Evolutionary conservation across 2,888 invertebrate genomes (phyloP).

Genomic region (Caenorhabditis afra): DNA sequence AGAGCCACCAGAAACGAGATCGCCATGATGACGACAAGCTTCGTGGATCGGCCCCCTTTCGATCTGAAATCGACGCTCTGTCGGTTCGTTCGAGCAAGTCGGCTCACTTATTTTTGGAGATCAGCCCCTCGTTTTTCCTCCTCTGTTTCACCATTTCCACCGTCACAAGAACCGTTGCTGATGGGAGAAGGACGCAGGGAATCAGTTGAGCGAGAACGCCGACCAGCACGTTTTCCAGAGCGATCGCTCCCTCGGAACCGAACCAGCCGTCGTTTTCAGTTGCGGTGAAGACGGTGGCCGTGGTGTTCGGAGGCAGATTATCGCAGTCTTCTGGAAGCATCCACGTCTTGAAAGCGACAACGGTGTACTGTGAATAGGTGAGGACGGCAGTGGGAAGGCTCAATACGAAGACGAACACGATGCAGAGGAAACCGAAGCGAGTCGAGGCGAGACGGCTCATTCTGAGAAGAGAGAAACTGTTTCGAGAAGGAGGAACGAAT

Average conservation of each 20-base stretch:
- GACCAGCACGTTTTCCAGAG: too few species aligned
- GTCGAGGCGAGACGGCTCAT: background rate
- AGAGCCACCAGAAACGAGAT: background rate
- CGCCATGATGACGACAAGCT: constrained; percentile 1
- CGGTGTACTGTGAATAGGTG: background rate
- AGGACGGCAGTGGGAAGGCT: background rate
- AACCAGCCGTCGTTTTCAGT: too few species aligned
- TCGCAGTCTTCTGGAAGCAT: too few species aligned
- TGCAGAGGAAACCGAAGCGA: background rate
- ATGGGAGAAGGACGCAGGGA: too few species aligned
- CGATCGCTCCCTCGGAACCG: too few species aligned
- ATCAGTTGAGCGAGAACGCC: too few species aligned
- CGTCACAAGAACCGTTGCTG: too few species aligned
- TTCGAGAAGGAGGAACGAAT: background rate
- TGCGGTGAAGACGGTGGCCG: too few species aligned
- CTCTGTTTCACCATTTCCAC: background rate
- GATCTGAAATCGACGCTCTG: background rate
- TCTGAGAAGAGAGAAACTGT: background rate
- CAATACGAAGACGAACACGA: background rate
- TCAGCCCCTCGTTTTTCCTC: background rate
- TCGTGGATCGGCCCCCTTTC: background rate
- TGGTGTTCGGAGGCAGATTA: too few species aligned
- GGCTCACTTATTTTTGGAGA: background rate
- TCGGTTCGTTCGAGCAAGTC: background rate
- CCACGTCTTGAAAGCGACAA: too few species aligned